phyloP scores from a whole-genome alignment of 2,888 invertebrate genomes.

The Odiellus spinosus region DNA sequence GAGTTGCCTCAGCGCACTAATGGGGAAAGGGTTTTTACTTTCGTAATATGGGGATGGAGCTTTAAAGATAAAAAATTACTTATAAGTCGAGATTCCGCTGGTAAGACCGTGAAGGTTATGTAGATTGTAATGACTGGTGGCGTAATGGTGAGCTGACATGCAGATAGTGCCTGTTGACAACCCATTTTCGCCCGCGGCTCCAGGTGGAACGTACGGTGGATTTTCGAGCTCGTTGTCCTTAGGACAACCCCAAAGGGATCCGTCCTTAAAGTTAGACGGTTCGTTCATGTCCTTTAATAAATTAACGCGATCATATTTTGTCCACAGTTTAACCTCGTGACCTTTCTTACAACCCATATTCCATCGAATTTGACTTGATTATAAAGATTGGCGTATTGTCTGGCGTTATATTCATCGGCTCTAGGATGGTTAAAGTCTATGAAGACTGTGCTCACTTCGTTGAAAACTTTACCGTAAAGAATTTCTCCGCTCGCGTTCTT shows the following conservation, averaged over 20 bases:
- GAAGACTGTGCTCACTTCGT: constrained; percentile 43
- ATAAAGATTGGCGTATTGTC: constrained; percentile 48
- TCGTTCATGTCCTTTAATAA: constrained; percentile 49
- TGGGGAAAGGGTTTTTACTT: no score
- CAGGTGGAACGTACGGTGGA: constrained; percentile 54
- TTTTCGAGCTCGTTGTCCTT: constrained; percentile 39
- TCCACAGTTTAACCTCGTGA: background rate
- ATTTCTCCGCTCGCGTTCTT: constrained; percentile 46
- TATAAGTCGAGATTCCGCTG: no score
- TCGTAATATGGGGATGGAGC: no score
- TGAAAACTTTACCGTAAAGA: constrained; percentile 62
- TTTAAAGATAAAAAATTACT: no score
- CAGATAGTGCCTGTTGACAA: constrained; percentile 55
- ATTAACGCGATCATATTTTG: background rate
- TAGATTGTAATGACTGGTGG: constrained; percentile 53
- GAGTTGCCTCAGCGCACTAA: no score
- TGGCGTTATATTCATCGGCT: constrained; percentile 51
- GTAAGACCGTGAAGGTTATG: constrained; percentile 60
- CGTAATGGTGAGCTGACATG: constrained; percentile 55
- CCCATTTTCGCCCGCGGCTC: constrained; percentile 41
- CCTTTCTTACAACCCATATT: constrained; percentile 56
- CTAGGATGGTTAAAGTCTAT: constrained; percentile 67
- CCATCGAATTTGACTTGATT: constrained; percentile 47
- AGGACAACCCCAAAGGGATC: constrained; percentile 42
- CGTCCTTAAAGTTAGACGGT: constrained; percentile 55